Percentiles rank a stretch among this genome's conserved stretches.
Conservation (phyloP, 2,797 vertebrate genomes). For the Pogonophryne albipinna region DNA sequence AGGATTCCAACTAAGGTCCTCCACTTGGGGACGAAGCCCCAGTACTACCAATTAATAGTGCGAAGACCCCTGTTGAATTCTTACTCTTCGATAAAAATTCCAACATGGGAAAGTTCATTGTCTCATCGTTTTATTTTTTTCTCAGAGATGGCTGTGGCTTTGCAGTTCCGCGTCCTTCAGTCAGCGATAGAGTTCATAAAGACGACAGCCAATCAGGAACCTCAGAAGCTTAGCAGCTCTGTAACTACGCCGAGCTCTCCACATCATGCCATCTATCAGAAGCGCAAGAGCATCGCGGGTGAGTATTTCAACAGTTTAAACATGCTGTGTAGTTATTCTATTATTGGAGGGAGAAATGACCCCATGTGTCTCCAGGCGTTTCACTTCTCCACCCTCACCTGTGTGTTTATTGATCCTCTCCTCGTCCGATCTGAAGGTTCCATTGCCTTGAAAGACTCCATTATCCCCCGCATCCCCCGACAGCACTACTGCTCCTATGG, state of each 20-base stretch:
- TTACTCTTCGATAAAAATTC: not conserved
- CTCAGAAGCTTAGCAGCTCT: slow-evolving; percentile 83
- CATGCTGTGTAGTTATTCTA: not conserved
- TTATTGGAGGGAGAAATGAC: slow-evolving; percentile 1
- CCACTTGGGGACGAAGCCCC: too few species aligned
- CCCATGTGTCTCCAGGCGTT: slow-evolving; percentile 15
- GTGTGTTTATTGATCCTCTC: slow-evolving; percentile 61
- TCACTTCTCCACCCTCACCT: slow-evolving; percentile 37
- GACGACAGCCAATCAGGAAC: slow-evolving; percentile 92
- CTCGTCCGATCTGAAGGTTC: slow-evolving; percentile 86
- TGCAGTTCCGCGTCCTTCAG: slow-evolving; percentile 95
- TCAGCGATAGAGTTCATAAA: slow-evolving; percentile 96
- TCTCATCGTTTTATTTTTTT: not conserved
- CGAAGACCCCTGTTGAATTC: not conserved
- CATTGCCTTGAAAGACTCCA: slow-evolving; percentile 90
- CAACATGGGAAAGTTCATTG: not conserved
- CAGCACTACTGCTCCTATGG: slow-evolving; percentile 87
- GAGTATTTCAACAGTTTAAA: slow-evolving; percentile 58
- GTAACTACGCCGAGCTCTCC: slow-evolving; percentile 76
- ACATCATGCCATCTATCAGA: slow-evolving; percentile 87
- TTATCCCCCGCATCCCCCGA: slow-evolving; percentile 85
- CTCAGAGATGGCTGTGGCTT: slow-evolving; percentile 93
- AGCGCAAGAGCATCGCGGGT: slow-evolving; percentile 94
- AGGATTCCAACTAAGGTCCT: too few species aligned
- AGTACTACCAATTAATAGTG: too few species aligned